Conservation (phyloP, 2,888 invertebrate species). For the Eupithecia insigniata region DNA sequence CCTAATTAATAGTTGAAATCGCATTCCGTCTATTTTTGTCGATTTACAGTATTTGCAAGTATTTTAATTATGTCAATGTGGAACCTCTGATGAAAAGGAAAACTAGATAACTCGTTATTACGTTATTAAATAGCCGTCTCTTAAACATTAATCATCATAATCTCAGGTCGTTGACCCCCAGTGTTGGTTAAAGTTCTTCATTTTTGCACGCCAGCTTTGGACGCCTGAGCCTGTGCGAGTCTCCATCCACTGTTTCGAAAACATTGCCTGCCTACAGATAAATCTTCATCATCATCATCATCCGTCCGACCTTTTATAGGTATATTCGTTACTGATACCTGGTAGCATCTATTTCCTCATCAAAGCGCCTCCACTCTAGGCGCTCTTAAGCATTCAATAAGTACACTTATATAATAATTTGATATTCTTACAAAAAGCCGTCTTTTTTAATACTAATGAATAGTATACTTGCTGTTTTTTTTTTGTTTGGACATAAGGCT, state of each 20-base stretch:
- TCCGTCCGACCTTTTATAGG: not conserved
- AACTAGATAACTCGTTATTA: not conserved
- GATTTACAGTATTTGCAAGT: slow-evolving; percentile 10
- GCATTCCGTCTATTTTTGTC: slow-evolving; percentile 11
- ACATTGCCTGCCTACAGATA: not conserved
- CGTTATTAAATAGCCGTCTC: not conserved
- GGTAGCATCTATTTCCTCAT: not conserved
- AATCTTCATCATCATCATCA: not conserved
- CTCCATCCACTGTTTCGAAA: not conserved
- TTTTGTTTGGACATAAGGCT: no score
- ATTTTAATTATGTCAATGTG: not conserved
- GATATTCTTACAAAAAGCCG: no score
- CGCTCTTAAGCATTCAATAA: not conserved
- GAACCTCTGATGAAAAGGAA: not conserved
- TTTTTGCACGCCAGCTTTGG: not conserved
- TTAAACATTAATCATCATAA: not conserved
- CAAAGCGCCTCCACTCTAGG: not conserved
- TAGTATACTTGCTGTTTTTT: no score
- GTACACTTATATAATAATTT: not conserved
- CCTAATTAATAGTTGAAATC: slow-evolving; percentile 21
- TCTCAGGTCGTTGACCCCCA: not conserved
- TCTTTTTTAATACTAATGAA: no score
- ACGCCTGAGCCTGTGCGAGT: not conserved
- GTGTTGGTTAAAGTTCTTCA: not conserved
- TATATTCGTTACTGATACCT: not conserved